Evolutionary conservation across 2,888 invertebrate genomes (phyloP).

Genomic region (Stomorhina lunata): DNA sequence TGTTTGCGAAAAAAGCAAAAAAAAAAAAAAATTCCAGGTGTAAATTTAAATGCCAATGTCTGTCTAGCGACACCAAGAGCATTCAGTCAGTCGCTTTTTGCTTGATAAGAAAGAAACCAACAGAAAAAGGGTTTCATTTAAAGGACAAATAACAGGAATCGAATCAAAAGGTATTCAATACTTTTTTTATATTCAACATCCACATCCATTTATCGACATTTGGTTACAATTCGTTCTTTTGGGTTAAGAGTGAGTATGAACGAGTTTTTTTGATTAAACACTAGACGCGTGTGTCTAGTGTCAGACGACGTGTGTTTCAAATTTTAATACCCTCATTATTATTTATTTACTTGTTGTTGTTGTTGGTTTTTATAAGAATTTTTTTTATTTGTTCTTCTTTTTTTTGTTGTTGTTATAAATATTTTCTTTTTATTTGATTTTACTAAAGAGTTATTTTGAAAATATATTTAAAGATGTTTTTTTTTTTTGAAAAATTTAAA

Average conservation of each 20-base stretch:
- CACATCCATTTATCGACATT: not conserved
- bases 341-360: conserved; percentile 25
- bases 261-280: conserved; percentile 44
- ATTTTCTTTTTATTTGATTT: conserved; percentile 11
- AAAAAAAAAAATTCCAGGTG: conserved; percentile 76
- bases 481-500: conserved; percentile 3
- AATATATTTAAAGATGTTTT: conserved; percentile 26
- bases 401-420: conserved; percentile 5
- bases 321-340: conserved; percentile 52
- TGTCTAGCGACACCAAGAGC: not conserved
- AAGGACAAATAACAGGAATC: conserved; percentile 43
- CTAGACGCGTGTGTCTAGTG: conserved; percentile 62
- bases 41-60: conserved; percentile 70
- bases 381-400: not conserved
- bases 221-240: conserved; percentile 1
- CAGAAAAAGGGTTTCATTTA: conserved; percentile 37
- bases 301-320: conserved; percentile 51
- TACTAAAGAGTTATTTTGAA: not conserved
- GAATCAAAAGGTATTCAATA: conserved; percentile 31
- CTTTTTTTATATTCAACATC: not conserved
- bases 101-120: conserved; percentile 22
- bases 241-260: too few species aligned
- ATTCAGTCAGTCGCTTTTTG: not conserved
- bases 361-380: not conserved
- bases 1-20: conserved; percentile 55